phyloP scores from a whole-genome alignment of 1,140 invertebrate genomes.

The Pseudomyrmex concolor region DNA sequence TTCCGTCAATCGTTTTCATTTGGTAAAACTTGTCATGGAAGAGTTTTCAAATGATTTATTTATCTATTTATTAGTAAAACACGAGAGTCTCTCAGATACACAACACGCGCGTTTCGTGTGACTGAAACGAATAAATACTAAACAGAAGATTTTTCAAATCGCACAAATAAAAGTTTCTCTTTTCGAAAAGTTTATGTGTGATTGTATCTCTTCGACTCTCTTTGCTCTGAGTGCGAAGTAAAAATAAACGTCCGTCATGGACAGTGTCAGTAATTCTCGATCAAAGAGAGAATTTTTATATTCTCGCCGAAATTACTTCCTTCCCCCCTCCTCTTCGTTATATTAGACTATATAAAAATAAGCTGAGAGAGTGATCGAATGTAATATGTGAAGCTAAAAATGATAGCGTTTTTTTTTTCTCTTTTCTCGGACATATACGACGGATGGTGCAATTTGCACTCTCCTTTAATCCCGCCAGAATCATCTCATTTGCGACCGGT shows the following conservation, averaged over 20 bases:
- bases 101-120: too few species aligned
- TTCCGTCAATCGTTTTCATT: constrained; percentile 22
- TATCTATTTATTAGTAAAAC: not conserved
- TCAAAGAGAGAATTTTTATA: constrained; percentile 35
- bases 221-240: too few species aligned
- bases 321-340: constrained; percentile 18
- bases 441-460: constrained; percentile 51
- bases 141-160: too few species aligned
- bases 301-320: constrained; percentile 24
- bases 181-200: too few species aligned
- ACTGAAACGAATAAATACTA: too few species aligned
- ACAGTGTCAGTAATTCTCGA: not conserved
- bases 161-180: too few species aligned
- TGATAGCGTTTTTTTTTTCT: constrained; percentile 58
- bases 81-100: not conserved
- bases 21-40: constrained; percentile 26
- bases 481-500: constrained; percentile 42
- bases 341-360: constrained; percentile 54
- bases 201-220: too few species aligned
- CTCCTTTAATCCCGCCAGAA: constrained; percentile 56
- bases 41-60: not conserved
- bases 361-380: constrained; percentile 45
- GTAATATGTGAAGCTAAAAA: constrained; percentile 63
- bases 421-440: constrained; percentile 10
- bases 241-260: constrained; percentile 2